Evolutionary conservation across 2,797 vertebrate genomes (phyloP), one percentile per base, ranked within the genome.

Genomic region (Protonibea diacanthus): DNA sequence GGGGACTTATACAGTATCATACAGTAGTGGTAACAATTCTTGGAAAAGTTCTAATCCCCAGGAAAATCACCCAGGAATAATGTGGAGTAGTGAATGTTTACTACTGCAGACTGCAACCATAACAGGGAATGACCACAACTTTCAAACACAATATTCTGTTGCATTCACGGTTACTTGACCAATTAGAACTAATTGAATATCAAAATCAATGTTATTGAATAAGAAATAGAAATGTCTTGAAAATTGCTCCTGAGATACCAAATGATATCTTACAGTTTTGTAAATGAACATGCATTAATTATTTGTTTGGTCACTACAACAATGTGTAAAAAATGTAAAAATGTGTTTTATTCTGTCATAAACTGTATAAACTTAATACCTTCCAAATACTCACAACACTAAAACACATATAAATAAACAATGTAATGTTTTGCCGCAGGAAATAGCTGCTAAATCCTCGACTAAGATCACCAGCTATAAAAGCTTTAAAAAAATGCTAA

Each of bases 21-120:
- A n/a, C n/a, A 44, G 42, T 5, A 53, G 56, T 51, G 62, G 52
- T 75, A 63, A 62, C 55, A 78, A 20, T 53, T 78, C 76, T 53
- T 23, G 49, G 59, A 77, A 71, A 18, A 57, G 52, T 49, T 42
- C 40, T 42, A 20, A 72, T 44, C 65, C 42, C 56, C 44, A 17
- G 61, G 58, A 76, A 87, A 78, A 78, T 64, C 23, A 49, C n/a
- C 17, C 53, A n/a, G 38, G 48, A 77, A 57, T 63, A 64, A 75
- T 68, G 44, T 56, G 48, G 23, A 33, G 3, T 18, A 65, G 45
- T 65, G n/a, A 78, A 69, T 62, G 45, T 83, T 79, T 66, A 68
- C 63, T 33, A 18, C 68, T 49, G 65, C 47, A 63, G 14, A 74
- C 47, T 51, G 61, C 55, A 65, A 45, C 58, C 3, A 1, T 14